phyloP scores from a whole-genome alignment of 2,113 vertebrate genomes.

The Alces alces region DNA sequence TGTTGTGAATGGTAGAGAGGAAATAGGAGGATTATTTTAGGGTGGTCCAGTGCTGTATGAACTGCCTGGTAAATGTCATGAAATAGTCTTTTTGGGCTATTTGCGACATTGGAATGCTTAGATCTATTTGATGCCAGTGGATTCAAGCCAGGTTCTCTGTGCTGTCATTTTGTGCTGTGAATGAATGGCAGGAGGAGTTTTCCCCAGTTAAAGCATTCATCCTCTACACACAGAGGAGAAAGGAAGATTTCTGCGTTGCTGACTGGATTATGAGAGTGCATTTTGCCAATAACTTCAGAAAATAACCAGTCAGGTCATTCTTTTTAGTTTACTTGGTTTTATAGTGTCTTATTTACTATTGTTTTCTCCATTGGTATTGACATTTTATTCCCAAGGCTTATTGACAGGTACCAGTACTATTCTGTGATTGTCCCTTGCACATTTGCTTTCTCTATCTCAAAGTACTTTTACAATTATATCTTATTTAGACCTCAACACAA shows the following conservation, averaged over 20 bases:
- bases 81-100: background rate
- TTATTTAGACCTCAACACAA: background rate
- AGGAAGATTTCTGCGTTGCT: background rate
- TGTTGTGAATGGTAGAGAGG: slow-evolving; percentile 16
- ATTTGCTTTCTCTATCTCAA: background rate
- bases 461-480: background rate
- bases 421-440: background rate
- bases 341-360: background rate
- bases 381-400: background rate
- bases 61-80: background rate
- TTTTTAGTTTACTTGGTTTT: slow-evolving; percentile 17
- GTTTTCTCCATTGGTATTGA: background rate
- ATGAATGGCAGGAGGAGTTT: background rate
- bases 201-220: background rate
- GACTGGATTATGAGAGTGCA: background rate
- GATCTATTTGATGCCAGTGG: background rate
- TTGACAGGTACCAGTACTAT: background rate
- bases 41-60: background rate
- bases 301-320: background rate
- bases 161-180: background rate
- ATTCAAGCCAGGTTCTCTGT: background rate
- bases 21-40: slow-evolving; percentile 2
- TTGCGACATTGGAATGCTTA: background rate
- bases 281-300: background rate
- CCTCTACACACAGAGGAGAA: background rate